Conservation (phyloP, 2,797 vertebrate genomes). For the Rhabdomys pumilio region DNA sequence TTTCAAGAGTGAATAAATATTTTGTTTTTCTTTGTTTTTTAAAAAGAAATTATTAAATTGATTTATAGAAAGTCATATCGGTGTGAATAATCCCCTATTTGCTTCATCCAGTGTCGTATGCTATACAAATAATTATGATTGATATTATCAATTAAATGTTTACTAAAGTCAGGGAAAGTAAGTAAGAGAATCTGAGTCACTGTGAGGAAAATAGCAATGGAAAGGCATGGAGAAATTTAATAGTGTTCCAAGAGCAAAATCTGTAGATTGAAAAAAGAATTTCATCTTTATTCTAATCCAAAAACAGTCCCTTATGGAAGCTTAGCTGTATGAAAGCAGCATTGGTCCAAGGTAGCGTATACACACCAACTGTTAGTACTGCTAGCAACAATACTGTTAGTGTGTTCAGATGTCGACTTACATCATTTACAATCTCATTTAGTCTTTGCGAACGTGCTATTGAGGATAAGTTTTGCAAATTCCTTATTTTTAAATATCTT, state of each 20-base stretch:
- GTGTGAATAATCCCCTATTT: not conserved
- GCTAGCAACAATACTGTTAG: not conserved
- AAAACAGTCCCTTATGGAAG: not conserved
- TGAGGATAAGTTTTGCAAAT: not conserved
- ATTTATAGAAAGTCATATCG: slow-evolving; percentile 48
- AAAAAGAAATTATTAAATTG: slow-evolving; percentile 67
- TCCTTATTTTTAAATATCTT: not conserved
- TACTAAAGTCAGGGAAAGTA: slow-evolving; percentile 6
- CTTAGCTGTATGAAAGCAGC: not conserved
- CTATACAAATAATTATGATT: not conserved
- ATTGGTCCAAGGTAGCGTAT: not conserved
- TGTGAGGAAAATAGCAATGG: not conserved
- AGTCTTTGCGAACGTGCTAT: not conserved
- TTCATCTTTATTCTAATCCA: slow-evolving; percentile 2
- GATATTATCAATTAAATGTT: not conserved
- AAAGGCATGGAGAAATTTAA: not conserved
- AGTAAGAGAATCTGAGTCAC: not conserved
- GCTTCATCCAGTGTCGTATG: slow-evolving; percentile 43
- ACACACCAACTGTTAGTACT: not conserved
- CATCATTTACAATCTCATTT: not conserved
- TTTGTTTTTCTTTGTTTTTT: slow-evolving; percentile 60
- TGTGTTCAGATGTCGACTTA: not conserved
- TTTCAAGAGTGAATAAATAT: slow-evolving; percentile 67
- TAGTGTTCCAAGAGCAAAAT: slow-evolving; percentile 9
- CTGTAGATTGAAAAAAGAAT: not conserved